A percentile compares a stretch with the other conserved stretches of the same genome.
phyloP scores from a whole-genome alignment of 2,888 invertebrate genomes.

The Fabriciana adippe region DNA sequence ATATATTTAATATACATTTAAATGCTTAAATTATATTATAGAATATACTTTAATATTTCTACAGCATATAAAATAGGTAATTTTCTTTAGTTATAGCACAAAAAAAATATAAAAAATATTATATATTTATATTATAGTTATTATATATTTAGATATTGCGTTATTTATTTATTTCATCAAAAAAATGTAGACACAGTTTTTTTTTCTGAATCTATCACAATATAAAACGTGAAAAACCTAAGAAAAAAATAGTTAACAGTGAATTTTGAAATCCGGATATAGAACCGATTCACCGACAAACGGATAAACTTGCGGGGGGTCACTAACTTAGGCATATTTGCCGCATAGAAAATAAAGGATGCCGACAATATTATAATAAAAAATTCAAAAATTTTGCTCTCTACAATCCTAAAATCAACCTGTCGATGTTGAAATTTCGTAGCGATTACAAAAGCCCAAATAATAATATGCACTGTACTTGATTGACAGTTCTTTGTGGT shows the following conservation, averaged over 20 bases:
- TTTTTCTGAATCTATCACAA: no score
- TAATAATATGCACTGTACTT: conserved; percentile 71
- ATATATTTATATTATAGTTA: no score
- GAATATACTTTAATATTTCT: no score
- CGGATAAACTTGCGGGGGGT: conserved; percentile 4
- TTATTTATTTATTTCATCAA: no score
- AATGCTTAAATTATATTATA: no score
- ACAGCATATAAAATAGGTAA: no score
- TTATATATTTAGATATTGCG: no score
- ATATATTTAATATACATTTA: no score
- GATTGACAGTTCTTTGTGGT: conserved; percentile 68
- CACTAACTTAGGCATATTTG: not conserved
- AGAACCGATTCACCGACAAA: not conserved
- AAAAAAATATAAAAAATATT: no score
- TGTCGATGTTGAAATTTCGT: conserved; percentile 57
- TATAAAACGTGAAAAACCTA: not conserved
- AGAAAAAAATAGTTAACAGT: not conserved
- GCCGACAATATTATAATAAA: conserved; percentile 29
- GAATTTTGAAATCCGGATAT: not conserved
- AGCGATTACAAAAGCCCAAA: conserved; percentile 61
- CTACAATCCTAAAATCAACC: conserved; percentile 47
- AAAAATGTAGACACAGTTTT: no score
- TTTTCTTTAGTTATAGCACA: no score
- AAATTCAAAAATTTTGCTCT: conserved; percentile 43
- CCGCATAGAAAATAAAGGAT: conserved; percentile 24